phyloP scores from a whole-genome alignment of 1,140 invertebrate genomes.

The Panulirus ornatus region DNA sequence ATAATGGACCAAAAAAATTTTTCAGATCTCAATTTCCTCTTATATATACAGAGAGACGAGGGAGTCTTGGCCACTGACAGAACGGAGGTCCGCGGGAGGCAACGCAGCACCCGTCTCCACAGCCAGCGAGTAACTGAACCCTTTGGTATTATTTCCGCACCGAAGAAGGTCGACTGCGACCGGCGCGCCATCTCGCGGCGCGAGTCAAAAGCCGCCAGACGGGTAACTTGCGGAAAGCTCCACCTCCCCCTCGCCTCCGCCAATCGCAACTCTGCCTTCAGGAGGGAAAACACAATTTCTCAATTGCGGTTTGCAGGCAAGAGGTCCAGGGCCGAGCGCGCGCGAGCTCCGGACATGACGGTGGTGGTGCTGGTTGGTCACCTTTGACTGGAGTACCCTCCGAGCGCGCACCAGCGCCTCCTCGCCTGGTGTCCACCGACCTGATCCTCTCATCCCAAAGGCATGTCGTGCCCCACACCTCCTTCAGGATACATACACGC shows the following conservation, averaged over 20 bases:
- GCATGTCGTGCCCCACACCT: too few species aligned
- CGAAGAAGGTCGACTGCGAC: slow-evolving; percentile 17
- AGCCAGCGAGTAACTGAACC: slow-evolving; percentile 35
- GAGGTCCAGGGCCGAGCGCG: background rate
- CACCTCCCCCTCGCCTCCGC: background rate
- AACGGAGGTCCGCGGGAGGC: background rate
- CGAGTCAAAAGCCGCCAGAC: slow-evolving; percentile 3
- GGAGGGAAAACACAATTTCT: background rate
- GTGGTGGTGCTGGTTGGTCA: slow-evolving; percentile 2
- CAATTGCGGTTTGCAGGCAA: background rate
- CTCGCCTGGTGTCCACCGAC: too few species aligned
- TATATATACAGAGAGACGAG: background rate
- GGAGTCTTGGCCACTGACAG: background rate
- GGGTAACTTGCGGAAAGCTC: background rate
- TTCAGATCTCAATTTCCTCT: background rate
- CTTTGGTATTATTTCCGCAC: slow-evolving; percentile 30
- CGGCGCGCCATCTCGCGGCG: slow-evolving; percentile 14
- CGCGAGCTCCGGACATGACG: background rate
- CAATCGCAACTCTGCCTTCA: background rate
- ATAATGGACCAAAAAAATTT: background rate
- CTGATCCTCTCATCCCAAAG: too few species aligned
- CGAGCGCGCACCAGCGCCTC: too few species aligned
- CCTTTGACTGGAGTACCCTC: slow-evolving; percentile 9
- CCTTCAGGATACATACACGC: too few species aligned
- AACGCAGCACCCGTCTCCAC: background rate